Percentiles rank a stretch among this genome's conserved stretches.
Evolutionary conservation across 2,888 invertebrate genomes (phyloP).

Genomic region (Daptonema setosum): DNA sequence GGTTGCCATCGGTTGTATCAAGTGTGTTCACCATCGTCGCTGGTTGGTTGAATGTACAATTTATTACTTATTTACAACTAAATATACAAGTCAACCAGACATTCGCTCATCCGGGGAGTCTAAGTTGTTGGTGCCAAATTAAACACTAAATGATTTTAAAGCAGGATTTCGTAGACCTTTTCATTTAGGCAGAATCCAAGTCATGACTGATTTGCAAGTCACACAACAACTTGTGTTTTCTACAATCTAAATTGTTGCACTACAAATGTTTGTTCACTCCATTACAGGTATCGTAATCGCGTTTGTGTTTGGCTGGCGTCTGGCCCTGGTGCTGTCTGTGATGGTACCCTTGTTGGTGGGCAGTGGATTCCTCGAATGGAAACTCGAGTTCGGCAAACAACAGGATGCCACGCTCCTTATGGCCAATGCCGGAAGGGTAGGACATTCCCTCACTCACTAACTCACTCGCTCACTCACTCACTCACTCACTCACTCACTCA

Average conservation of each 20-base stretch:
- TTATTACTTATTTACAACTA: neutral
- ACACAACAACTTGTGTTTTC: too few relatives aligned
- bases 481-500: too few relatives aligned
- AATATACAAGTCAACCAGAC: too few relatives aligned
- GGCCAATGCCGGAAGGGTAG: conserved; percentile 37
- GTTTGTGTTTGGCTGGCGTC: conserved; percentile 33
- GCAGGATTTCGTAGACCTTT: too few relatives aligned
- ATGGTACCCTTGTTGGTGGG: conserved; percentile 31
- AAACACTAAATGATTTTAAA: too few relatives aligned
- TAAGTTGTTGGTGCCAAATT: too few relatives aligned
- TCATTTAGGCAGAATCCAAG: too few relatives aligned
- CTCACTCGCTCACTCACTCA: too few relatives aligned
- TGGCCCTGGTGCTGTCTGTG: conserved; percentile 29
- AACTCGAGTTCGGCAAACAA: conserved; percentile 31
- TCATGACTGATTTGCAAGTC: too few relatives aligned
- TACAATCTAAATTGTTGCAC: too few relatives aligned
- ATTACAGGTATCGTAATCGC: conserved; percentile 32
- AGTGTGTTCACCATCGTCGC: neutral
- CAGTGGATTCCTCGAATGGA: conserved; percentile 23
- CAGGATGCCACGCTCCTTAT: conserved; percentile 33
- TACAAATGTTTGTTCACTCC: too few relatives aligned
- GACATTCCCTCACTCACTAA: conserved; percentile 3
- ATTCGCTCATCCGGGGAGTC: too few relatives aligned
- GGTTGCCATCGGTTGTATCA: neutral
- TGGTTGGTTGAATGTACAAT: neutral